Percentiles rank a stretch among this genome's conserved stretches.
Conservation (phyloP, 2,888 invertebrate species). For the Eupithecia subumbrata region DNA sequence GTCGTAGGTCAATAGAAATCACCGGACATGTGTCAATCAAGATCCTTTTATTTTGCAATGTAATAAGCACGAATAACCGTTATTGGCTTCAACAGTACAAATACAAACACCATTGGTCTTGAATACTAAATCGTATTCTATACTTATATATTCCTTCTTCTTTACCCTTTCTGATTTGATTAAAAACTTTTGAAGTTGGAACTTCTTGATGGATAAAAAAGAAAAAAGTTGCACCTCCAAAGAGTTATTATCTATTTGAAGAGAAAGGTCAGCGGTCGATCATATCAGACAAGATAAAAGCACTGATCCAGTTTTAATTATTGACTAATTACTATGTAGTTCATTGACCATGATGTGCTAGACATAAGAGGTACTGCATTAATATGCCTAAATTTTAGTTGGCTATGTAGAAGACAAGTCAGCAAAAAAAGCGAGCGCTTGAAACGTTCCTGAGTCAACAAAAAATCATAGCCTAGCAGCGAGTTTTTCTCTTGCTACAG, state of each 20-base stretch:
- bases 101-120: constrained; percentile 35
- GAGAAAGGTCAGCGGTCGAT: constrained; percentile 13
- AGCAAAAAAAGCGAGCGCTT: not conserved
- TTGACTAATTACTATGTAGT: not conserved
- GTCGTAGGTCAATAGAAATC: constrained; percentile 10
- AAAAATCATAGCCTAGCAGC: not conserved
- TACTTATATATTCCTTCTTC: constrained; percentile 5
- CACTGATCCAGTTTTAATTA: constrained; percentile 7
- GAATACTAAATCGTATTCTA: constrained; percentile 31
- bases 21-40: constrained; percentile 3
- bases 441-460: not conserved
- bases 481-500: not conserved
- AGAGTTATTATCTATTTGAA: constrained; percentile 1
- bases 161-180: not conserved
- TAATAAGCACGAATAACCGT: constrained; percentile 44
- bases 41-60: constrained; percentile 21
- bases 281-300: constrained; percentile 7
- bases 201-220: not conserved
- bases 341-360: not conserved
- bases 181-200: not conserved
- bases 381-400: not conserved
- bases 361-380: not conserved
- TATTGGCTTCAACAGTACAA: constrained; percentile 46
- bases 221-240: not conserved
- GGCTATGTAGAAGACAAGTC: not conserved